Conservation (phyloP, 2,113 vertebrate species). For the Vanacampus margaritifer region DNA sequence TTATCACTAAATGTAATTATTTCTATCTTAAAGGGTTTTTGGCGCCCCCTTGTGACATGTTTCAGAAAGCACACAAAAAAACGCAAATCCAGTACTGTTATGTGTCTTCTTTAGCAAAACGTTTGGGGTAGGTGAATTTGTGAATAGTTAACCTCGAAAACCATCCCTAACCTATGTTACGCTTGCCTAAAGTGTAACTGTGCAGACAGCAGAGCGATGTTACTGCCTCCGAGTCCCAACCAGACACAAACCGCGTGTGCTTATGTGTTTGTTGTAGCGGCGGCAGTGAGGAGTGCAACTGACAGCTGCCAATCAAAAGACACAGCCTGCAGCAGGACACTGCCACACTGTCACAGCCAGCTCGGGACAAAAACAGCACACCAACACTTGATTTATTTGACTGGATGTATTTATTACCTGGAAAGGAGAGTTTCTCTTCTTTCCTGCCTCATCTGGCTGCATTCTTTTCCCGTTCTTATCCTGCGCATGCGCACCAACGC, state of each 20-base stretch:
- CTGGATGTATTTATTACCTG: constrained; percentile 18
- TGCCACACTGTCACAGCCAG: constrained; percentile 62
- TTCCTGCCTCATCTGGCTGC: constrained; percentile 27
- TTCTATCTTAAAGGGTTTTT: no score
- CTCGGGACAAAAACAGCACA: neutral
- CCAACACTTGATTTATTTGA: neutral
- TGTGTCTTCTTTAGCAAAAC: no score
- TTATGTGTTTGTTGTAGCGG: constrained; percentile 1
- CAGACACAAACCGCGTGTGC: constrained; percentile 47
- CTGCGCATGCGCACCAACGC: constrained; percentile 11
- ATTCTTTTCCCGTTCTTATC: constrained; percentile 27
- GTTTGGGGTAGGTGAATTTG: no score
- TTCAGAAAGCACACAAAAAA: no score
- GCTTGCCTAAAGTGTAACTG: constrained; percentile 32
- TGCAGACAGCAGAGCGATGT: constrained; percentile 75
- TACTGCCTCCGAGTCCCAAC: constrained; percentile 83
- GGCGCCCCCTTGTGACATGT: no score
- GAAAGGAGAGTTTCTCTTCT: constrained; percentile 29
- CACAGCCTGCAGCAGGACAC: constrained; percentile 78
- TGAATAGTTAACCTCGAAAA: neutral
- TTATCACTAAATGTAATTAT: no score
- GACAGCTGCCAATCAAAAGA: constrained; percentile 63
- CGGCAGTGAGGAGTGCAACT: constrained; percentile 68
- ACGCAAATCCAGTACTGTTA: no score
- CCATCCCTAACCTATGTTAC: neutral